Conservation (phyloP, 2,113 vertebrate genomes). For the Paradisaea rubra region DNA sequence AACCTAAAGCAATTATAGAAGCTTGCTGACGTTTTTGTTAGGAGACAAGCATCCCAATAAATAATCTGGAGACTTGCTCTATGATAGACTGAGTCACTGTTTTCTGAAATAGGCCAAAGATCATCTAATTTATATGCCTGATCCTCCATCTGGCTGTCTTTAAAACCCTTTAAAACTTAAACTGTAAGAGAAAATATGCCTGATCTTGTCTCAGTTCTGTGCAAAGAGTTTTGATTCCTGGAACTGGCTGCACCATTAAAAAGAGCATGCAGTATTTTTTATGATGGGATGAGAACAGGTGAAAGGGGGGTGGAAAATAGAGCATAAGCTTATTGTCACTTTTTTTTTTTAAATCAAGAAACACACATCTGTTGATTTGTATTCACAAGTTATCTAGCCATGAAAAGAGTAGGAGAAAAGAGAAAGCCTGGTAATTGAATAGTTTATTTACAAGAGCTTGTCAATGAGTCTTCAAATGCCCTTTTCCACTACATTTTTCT, state of each 20-base stretch:
- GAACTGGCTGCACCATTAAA: background rate
- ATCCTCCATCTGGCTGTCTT: background rate
- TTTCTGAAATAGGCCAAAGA: slow-evolving; percentile 18
- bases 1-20: background rate
- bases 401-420: background rate
- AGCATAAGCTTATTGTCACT: background rate
- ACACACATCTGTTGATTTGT: background rate
- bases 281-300: background rate
- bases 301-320: background rate
- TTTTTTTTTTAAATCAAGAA: background rate
- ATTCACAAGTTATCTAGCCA: background rate
- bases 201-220: background rate
- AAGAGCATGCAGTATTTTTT: background rate
- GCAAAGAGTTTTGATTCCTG: background rate
- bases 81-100: background rate
- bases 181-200: background rate
- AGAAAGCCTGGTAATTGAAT: background rate
- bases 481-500: background rate
- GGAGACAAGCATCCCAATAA: background rate
- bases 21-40: background rate
- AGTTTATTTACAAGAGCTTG: background rate
- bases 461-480: background rate
- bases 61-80: background rate
- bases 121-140: slow-evolving; percentile 32
- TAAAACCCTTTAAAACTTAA: background rate